Percentiles rank a stretch among this genome's conserved stretches.
These are phyloP conservation scores for Prionailurus viverrinus DNA, from an alignment of 2,113 vertebrate species.

Conservation along the genomic window DNA sequence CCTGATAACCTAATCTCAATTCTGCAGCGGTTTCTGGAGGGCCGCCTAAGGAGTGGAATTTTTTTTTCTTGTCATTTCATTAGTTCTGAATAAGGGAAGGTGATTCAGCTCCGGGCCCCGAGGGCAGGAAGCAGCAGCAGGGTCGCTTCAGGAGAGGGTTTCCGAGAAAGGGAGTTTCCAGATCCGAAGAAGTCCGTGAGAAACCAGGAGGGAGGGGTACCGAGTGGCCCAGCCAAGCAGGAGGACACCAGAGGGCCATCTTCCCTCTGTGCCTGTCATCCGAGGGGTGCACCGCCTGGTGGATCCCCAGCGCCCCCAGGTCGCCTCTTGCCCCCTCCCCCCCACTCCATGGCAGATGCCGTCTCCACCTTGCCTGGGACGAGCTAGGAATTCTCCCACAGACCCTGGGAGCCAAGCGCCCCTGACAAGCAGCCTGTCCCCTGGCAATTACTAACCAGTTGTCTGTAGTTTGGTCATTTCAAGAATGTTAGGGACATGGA, in stretches of 20 bases:
- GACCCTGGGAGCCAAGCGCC: neutral
- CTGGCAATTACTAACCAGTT: neutral
- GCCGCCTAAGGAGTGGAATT: neutral
- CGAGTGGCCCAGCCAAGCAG: rapidly evolving
- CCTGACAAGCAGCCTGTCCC: neutral
- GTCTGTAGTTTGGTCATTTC: neutral
- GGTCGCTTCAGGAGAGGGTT: neutral
- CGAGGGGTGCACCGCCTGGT: rapidly evolving
- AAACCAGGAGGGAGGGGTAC: neutral
- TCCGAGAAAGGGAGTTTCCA: neutral
- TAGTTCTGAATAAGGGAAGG: slow-evolving; percentile 42
- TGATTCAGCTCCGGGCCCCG: neutral
- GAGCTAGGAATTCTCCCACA: neutral
- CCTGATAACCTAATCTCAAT: slow-evolving; percentile 20
- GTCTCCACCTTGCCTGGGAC: neutral
- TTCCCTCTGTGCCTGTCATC: neutral
- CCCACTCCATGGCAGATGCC: too few species aligned
- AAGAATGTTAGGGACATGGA: neutral
- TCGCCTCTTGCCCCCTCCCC: too few species aligned
- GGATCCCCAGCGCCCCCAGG: too few species aligned
- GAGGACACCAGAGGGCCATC: neutral
- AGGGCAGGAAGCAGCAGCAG: neutral
- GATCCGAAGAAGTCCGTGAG: neutral
- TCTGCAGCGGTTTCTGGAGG: slow-evolving; percentile 43
- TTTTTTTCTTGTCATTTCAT: slow-evolving; percentile 54